A percentile compares a stretch with the other conserved stretches of the same genome.
These are phyloP conservation scores for Ophonus ardosiacus DNA, from an alignment of 2,888 invertebrate species.

Conservation along the genomic window DNA sequence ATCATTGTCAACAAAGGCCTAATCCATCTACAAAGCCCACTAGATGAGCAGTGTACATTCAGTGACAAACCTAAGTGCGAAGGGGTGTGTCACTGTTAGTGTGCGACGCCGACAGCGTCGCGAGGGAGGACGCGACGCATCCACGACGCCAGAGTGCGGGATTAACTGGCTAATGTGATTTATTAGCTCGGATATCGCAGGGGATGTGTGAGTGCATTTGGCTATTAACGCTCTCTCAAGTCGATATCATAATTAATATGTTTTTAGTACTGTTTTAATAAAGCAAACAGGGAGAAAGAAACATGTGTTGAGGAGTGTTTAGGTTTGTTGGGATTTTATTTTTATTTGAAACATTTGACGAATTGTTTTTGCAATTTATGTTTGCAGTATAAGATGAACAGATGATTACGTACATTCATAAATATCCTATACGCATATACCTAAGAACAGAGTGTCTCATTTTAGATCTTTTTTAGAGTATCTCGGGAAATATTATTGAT, in stretches of 20 bases:
- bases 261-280: conserved; percentile 56
- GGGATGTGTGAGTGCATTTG: conserved; percentile 68
- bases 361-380: too few relatives aligned
- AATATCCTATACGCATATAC: too few relatives aligned
- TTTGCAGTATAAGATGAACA: too few relatives aligned
- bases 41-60: conserved; percentile 29
- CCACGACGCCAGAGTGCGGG: conserved; percentile 69
- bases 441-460: too few relatives aligned
- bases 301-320: conserved; percentile 34
- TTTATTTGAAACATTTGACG: neutral
- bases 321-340: conserved; percentile 16
- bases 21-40: conserved; percentile 38
- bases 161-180: conserved; percentile 75
- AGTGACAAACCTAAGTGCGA: conserved; percentile 24
- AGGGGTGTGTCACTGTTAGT: conserved; percentile 28
- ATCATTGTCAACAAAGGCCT: conserved; percentile 48
- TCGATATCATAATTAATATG: conserved; percentile 62
- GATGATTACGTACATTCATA: too few relatives aligned
- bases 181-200: conserved; percentile 74
- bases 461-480: too few relatives aligned
- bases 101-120: conserved; percentile 15
- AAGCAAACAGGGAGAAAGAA: conserved; percentile 17
- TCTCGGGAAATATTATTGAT: too few relatives aligned
- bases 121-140: neutral
- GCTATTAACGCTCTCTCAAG: conserved; percentile 61